Conservation (phyloP, 1,140 invertebrate species). For the Brachionus plicatilis region DNA sequence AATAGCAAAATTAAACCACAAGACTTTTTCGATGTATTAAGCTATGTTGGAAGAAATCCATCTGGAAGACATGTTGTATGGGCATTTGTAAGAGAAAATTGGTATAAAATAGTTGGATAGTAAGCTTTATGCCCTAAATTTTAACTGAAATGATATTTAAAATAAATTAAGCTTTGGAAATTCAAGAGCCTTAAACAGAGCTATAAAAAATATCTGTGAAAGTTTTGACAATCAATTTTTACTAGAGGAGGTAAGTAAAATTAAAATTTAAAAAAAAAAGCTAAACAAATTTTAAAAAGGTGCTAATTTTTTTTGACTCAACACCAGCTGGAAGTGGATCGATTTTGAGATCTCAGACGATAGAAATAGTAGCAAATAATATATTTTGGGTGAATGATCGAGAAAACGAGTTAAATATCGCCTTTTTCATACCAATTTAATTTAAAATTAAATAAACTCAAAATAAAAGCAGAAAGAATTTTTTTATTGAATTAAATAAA, state of each 20-base stretch:
- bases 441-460: no score
- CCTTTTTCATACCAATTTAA: not conserved
- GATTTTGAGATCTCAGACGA: not conserved
- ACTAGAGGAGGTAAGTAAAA: not conserved
- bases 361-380: constrained; percentile 14
- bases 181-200: not conserved
- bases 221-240: constrained; percentile 26
- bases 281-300: not conserved
- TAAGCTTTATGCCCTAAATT: not conserved
- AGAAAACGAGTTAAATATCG: not conserved
- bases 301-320: not conserved
- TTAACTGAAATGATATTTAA: not conserved
- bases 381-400: constrained; percentile 8
- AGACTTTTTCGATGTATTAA: constrained; percentile 33
- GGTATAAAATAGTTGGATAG: not conserved
- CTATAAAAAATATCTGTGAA: constrained; percentile 19
- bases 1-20: not conserved
- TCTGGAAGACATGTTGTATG: constrained; percentile 6
- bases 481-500: not conserved
- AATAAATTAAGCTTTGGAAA: not conserved
- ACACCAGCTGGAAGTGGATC: not conserved
- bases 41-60: not conserved
- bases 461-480: not conserved
- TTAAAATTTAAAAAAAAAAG: not conserved
- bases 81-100: constrained; percentile 4